Base-by-base conservation (phyloP, 1,140 invertebrate species). In the Drosophila sturtevanti region DNA sequence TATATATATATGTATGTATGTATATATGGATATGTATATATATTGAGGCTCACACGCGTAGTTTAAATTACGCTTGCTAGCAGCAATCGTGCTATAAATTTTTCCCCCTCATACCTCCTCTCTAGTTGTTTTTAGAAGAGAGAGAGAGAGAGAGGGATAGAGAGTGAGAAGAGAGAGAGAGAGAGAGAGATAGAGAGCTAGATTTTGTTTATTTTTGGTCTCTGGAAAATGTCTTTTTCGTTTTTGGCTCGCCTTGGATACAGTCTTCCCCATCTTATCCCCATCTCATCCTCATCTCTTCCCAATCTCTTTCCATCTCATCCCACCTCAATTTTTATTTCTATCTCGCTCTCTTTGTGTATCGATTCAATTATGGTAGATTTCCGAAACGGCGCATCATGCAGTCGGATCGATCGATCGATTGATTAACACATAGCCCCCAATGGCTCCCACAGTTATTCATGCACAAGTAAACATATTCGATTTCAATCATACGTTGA, bases 61-160 rank as follows among this genome's bases (percentile, higher is more conserved):
- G 82, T 86, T 86, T 87, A 86, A 86, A 86, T 86, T 86, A 76
- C 68, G 79, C 69, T 86, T 48, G 41, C 41, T 48, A 48, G 41
- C 67, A 66, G 70, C 72, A 62, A 68, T 78, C 75, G 80, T 82
- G 71, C 82, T 79, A 87, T 87, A 87, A 86, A 86, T 86, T 87
- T 78, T 44, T 63, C 60, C 63, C 63, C 76, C 18, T 44, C 16
- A 38, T 18, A 10, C 37, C 55, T 0, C 55, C 34, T 3, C 10
- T 37, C 41, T 10, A 24, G 7, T 6, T 31, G 27, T 31, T 31
- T 31, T 31, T 31, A 6, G 4, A 21, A 16, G 14, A 16, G n/a
- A 6, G 38, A 7, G 0, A 0, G 14, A 10, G 5, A 41, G 38
- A 27, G 3, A 24, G 22, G n/a, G n/a, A n/a, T n/a, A n/a, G n/a